A percentile compares a stretch with the other conserved stretches of the same genome.
Evolutionary conservation across 2,113 vertebrate species (phyloP).

Genomic region (Salvator merianae): DNA sequence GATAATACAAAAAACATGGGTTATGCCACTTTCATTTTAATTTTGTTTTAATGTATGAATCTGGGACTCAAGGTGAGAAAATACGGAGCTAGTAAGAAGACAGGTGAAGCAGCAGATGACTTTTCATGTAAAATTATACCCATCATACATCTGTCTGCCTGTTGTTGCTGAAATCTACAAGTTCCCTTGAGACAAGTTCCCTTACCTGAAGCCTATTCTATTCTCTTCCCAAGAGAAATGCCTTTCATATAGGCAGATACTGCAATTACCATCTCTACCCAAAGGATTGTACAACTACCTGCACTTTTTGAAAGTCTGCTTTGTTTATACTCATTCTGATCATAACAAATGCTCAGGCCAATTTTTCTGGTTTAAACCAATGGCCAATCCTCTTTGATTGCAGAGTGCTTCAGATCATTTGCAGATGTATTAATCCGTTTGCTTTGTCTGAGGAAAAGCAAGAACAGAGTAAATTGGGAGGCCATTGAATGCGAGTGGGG

Average conservation of each 20-base stretch:
- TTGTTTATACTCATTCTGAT: not conserved
- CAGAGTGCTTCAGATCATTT: not conserved
- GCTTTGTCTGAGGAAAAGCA: not conserved
- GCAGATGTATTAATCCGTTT: not conserved
- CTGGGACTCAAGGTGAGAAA: no score
- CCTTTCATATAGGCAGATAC: not conserved
- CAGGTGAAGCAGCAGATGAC: not conserved
- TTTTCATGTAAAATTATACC: not conserved
- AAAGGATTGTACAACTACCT: not conserved
- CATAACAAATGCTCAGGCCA: not conserved
- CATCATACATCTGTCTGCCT: not conserved
- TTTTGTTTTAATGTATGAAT: no score
- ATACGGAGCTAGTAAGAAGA: no score
- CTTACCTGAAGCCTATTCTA: not conserved
- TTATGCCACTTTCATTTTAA: no score
- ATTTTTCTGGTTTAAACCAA: not conserved
- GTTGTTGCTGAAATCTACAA: conserved; percentile 14
- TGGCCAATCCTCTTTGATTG: not conserved
- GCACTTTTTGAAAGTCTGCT: not conserved
- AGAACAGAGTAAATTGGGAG: not conserved
- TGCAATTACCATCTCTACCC: not conserved
- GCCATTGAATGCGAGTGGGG: no score
- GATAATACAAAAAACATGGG: no score
- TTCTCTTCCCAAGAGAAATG: conserved; percentile 3
- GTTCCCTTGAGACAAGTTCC: not conserved